Evolutionary conservation across 2,888 invertebrate species (phyloP), one percentile per base, ranked within the genome.

Genomic region (Labia minor): DNA sequence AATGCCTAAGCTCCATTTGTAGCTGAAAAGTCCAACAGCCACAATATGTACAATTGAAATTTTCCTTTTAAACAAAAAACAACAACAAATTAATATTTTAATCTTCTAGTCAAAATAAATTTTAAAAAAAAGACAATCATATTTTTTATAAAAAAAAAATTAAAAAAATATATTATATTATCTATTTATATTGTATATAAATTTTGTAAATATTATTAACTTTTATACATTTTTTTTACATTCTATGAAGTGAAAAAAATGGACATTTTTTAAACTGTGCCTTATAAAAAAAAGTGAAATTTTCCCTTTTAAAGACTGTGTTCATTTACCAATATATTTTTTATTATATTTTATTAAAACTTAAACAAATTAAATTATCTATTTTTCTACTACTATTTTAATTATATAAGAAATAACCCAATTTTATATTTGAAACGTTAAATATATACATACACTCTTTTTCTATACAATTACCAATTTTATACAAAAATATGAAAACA

Each of bases 111-210:
- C 49, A 49, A 10, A n/a, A 49, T 14, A n/a, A 33, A 33, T 33
- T 33, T 8, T 8, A 33, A 33, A 33, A 49, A 49, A 49, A 49
- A 49, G 49, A 49, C 49, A n/a, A 49, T 49, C 16, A 49, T 49
- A 49, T 49, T 49, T 33, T 49, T 49, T 49, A 49, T 49, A 49
- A 8, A 49, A n/a, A n/a, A n/a, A n/a, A n/a, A n/a, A n/a, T n/a
- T n/a, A n/a, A n/a, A n/a, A 49, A 49, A 49, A 49, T 49, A 49
- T 49, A 49, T 26, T 26, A 26, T 26, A n/a, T n/a, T 49, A 49
- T 49, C 14, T 49, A 49, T 49, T 49, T 49, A 49, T 49, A 49
- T 49, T 49, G 49, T 49, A 49, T 49, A 49, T 49, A 49, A 49
- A 49, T 49, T 33, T 49, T 49, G 49, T 49, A 49, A 49, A 49